A percentile compares a stretch with the other conserved stretches of the same genome.
These are phyloP conservation scores for Anticlea derivata DNA, from an alignment of 2,888 invertebrate species.

Conservation along the genomic window DNA sequence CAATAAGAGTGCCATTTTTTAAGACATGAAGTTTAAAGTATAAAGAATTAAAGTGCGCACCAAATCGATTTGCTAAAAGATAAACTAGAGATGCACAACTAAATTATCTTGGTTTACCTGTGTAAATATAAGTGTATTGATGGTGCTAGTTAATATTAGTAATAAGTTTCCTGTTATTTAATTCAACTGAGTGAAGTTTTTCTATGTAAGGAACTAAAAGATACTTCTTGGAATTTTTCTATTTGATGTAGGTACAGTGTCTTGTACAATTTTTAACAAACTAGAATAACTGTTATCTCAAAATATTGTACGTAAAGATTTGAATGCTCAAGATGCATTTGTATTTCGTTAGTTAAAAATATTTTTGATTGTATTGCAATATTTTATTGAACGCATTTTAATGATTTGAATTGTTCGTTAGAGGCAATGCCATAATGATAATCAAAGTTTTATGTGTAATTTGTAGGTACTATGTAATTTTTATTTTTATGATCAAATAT, in stretches of 20 bases:
- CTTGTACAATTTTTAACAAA: conserved; percentile 5
- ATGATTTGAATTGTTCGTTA: background rate
- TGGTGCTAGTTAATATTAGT: conserved; percentile 17
- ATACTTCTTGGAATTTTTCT: background rate
- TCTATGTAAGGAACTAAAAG: background rate
- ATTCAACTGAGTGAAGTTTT: background rate
- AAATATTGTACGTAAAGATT: background rate
- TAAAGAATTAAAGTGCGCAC: too few relatives aligned
- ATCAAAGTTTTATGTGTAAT: background rate
- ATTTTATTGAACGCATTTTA: background rate
- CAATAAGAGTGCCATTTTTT: too few relatives aligned
- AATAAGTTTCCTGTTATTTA: conserved; percentile 1
- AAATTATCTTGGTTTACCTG: background rate
- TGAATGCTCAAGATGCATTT: conserved; percentile 12
- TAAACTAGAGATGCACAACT: too few relatives aligned
- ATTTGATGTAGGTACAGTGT: too few relatives aligned
- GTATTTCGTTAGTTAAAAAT: conserved; percentile 1
- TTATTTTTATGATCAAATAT: conserved; percentile 14
- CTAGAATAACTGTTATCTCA: background rate
- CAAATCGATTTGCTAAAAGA: too few relatives aligned
- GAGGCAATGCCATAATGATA: conserved; percentile 1
- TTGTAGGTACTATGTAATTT: background rate
- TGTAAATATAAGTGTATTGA: conserved; percentile 10
- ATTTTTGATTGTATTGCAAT: background rate
- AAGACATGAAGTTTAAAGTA: too few relatives aligned